A percentile compares a stretch with the other conserved stretches of the same genome.
These are phyloP conservation scores for Julus scandinavius DNA, from an alignment of 2,888 invertebrate species.

Conservation along the genomic window DNA sequence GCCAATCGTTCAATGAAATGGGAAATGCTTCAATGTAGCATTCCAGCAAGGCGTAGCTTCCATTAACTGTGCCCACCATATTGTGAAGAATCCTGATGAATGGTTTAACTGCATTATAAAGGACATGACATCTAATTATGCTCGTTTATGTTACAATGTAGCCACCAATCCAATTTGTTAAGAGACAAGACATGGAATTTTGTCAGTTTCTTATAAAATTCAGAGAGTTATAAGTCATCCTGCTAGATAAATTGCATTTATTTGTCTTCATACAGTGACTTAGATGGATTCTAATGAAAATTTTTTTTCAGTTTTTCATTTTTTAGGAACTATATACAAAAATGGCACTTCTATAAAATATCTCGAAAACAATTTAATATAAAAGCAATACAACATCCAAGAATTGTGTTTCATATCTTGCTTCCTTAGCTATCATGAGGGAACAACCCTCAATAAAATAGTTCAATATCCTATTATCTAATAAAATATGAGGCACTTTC, in stretches of 20 bases:
- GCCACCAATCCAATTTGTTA: neutral
- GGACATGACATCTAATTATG: neutral
- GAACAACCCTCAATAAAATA: too few relatives aligned
- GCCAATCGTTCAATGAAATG: slow-evolving; percentile 87
- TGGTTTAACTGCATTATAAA: slow-evolving; percentile 52
- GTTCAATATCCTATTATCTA: too few relatives aligned
- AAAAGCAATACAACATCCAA: neutral
- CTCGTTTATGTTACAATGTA: neutral
- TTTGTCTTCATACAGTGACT: too few relatives aligned
- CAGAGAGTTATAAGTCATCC: too few relatives aligned
- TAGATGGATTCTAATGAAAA: too few relatives aligned
- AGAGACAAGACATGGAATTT: neutral
- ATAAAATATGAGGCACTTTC: neutral
- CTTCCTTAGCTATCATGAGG: too few relatives aligned
- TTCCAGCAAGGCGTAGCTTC: slow-evolving; percentile 70
- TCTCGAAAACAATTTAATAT: neutral
- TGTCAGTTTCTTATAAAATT: neutral
- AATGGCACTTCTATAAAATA: neutral
- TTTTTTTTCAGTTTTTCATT: too few relatives aligned
- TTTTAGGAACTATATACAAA: too few relatives aligned
- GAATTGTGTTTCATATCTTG: neutral
- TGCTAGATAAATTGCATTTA: too few relatives aligned
- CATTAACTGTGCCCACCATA: slow-evolving; percentile 18
- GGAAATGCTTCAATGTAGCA: slow-evolving; percentile 91
- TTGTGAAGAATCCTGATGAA: slow-evolving; percentile 28